These are phyloP conservation scores for Vanessa tameamea DNA, from an alignment of 1,140 invertebrate genomes.

Conservation along the genomic window DNA sequence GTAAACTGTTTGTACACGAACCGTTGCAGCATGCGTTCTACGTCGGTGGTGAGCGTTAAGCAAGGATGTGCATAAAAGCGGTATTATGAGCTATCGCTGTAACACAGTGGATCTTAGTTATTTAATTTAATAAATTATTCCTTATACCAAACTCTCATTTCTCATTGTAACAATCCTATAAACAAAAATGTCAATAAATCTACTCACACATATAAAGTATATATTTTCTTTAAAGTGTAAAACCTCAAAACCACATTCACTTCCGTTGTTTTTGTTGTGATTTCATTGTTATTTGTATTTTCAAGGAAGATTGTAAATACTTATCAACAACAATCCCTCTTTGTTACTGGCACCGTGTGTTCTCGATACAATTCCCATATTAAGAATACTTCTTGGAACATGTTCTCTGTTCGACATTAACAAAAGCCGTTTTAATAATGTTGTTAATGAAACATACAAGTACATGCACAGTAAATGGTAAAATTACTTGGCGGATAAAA, in stretches of 20 bases:
- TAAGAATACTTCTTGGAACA: constrained; percentile 26
- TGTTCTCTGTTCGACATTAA: constrained; percentile 12
- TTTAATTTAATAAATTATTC: too few species aligned
- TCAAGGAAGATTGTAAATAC: constrained; percentile 24
- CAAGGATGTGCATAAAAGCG: too few species aligned
- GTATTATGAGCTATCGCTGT: too few species aligned
- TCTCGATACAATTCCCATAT: constrained; percentile 25
- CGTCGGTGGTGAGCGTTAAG: too few species aligned
- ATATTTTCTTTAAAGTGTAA: constrained; percentile 44
- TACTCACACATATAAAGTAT: constrained; percentile 5
- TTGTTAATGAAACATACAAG: constrained; percentile 1
- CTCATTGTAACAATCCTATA: background rate
- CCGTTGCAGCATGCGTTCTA: too few species aligned
- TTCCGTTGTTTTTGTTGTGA: constrained; percentile 64
- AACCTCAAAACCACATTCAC: constrained; percentile 60
- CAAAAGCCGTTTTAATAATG: constrained; percentile 12
- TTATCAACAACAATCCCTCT: constrained; percentile 29
- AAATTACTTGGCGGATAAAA: background rate
- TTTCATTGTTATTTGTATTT: constrained; percentile 48
- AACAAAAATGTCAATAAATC: constrained; percentile 13
- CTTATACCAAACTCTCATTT: background rate
- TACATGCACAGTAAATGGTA: background rate
- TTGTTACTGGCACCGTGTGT: constrained; percentile 27
- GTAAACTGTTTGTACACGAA: too few species aligned
- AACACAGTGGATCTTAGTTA: too few species aligned